Conservation (phyloP, 2,797 vertebrate species). For the Champsocephalus gunnari region DNA sequence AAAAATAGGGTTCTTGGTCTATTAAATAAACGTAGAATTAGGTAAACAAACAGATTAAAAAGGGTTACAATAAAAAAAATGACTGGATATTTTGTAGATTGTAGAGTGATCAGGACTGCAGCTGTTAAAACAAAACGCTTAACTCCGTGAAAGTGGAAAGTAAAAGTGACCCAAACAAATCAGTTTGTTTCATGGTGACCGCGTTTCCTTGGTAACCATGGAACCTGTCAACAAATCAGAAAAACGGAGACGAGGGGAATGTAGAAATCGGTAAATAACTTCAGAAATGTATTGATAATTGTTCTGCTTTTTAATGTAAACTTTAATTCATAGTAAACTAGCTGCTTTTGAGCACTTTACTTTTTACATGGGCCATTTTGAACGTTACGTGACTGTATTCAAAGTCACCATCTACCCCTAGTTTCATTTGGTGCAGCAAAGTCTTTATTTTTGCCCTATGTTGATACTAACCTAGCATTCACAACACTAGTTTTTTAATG, state of each 20-base stretch:
- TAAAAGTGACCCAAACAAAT: slow-evolving; percentile 6
- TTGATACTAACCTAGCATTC: neutral
- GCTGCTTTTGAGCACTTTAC: neutral
- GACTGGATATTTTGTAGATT: no score
- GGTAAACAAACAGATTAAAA: no score
- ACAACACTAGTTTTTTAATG: neutral
- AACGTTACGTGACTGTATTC: neutral
- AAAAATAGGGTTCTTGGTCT: no score
- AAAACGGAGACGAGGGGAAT: slow-evolving; percentile 25
- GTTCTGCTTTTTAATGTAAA: neutral
- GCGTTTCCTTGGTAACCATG: slow-evolving; percentile 56
- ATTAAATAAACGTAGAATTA: no score
- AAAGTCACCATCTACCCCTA: no score
- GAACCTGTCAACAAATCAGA: slow-evolving; percentile 53
- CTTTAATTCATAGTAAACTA: no score
- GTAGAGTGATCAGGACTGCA: no score
- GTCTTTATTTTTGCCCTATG: neutral
- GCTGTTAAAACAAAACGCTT: no score
- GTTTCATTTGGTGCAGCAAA: neutral
- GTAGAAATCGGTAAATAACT: slow-evolving; percentile 49
- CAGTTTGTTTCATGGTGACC: slow-evolving; percentile 15
- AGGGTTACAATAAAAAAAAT: no score
- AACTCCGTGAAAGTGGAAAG: no score
- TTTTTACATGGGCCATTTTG: neutral
- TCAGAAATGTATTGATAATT: no score